A percentile compares a stretch with the other conserved stretches of the same genome.
These are phyloP conservation scores for Tangara arthus DNA, from an alignment of 2,797 vertebrate species.

Conservation along the genomic window DNA sequence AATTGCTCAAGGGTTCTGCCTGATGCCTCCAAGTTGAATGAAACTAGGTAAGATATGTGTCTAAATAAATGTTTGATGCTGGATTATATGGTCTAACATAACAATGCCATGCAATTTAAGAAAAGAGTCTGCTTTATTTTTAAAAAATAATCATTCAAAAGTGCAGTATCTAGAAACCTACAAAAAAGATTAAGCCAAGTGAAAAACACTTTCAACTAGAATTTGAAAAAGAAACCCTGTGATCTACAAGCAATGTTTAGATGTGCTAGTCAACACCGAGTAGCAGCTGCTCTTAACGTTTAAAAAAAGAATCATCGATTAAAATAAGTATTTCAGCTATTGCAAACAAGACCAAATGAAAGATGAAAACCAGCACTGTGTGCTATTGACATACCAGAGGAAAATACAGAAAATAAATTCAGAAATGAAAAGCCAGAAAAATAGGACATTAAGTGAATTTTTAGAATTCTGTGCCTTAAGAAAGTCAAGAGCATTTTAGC, in stretches of 20 bases:
- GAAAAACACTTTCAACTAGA: background rate
- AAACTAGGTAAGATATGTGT: background rate
- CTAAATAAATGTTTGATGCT: conserved; percentile 18
- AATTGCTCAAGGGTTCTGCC: conserved; percentile 3
- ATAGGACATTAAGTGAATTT: background rate
- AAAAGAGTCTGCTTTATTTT: background rate
- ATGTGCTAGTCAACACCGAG: conserved; percentile 29
- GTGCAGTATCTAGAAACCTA: background rate
- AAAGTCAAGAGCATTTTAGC: conserved; percentile 30
- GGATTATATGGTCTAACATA: conserved; percentile 8
- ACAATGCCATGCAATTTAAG: background rate
- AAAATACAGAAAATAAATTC: conserved; percentile 19
- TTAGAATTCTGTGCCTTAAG: conserved; percentile 29
- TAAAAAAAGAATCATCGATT: conserved; percentile 24
- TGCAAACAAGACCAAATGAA: conserved; percentile 21
- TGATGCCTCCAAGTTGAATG: background rate
- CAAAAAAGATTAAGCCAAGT: background rate
- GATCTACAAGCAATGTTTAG: conserved; percentile 2
- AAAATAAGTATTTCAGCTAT: conserved; percentile 52
- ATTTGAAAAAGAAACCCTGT: background rate
- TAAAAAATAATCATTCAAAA: background rate
- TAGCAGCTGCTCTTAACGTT: conserved; percentile 37
- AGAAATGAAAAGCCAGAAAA: conserved; percentile 29
- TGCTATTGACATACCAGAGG: background rate
- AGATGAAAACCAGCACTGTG: background rate